Conservation (phyloP, 2,888 invertebrate genomes). For the Kuschelorhynchus macadamiae region DNA sequence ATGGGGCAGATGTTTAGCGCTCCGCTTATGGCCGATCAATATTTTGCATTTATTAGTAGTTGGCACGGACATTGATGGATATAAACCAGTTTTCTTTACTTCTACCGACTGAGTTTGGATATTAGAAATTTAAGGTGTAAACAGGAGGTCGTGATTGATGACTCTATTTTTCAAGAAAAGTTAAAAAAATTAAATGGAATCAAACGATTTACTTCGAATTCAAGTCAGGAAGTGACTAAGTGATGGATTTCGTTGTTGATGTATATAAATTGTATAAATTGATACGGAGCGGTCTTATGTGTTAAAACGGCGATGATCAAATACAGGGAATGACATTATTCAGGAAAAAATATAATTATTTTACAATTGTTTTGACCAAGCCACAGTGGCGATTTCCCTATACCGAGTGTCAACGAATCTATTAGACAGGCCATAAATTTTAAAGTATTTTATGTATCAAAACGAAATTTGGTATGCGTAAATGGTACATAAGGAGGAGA, state of each 20-base stretch:
- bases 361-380: too few relatives aligned
- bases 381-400: too few relatives aligned
- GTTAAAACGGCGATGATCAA: too few relatives aligned
- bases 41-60: constrained; percentile 48
- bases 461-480: too few relatives aligned
- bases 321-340: too few relatives aligned
- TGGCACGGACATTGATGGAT: constrained; percentile 48
- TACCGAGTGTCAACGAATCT: too few relatives aligned
- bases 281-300: too few relatives aligned
- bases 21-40: constrained; percentile 33
- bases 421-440: too few relatives aligned
- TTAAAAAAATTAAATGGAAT: constrained; percentile 20
- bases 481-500: too few relatives aligned
- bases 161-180: constrained; percentile 38
- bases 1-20: constrained; percentile 33
- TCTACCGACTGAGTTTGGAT: constrained; percentile 36
- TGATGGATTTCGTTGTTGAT: constrained; percentile 19
- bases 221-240: constrained; percentile 4
- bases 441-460: too few relatives aligned
- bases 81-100: constrained; percentile 41
- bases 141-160: constrained; percentile 42
- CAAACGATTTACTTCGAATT: constrained; percentile 21
- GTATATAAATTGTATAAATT: too few relatives aligned
- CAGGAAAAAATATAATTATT: too few relatives aligned
- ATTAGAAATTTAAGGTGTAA: constrained; percentile 47